These are phyloP conservation scores for Hydractinia echinata DNA, from an alignment of 30 jellyfish, hydroid and myxozoan species.

Conservation along the genomic window DNA sequence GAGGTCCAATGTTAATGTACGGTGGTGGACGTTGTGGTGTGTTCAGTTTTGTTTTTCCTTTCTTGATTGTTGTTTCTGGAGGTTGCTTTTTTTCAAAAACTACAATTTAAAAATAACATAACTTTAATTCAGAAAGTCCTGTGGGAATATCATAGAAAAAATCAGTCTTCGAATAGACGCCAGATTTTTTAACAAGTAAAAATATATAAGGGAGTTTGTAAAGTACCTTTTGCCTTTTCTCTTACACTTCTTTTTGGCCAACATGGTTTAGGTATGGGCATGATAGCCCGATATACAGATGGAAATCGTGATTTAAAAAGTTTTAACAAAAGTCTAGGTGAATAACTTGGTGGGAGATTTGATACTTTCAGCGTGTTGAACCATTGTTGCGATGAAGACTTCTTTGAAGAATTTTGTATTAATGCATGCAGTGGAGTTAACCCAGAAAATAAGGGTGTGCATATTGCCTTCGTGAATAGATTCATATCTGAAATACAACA, in stretches of 20 bases:
- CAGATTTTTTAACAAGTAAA: neutral
- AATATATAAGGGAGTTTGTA: neutral
- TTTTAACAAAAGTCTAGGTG: slow-evolving; percentile 81
- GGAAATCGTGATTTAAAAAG: slow-evolving; percentile 83
- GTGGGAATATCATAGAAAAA: neutral
- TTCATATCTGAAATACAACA: slow-evolving; percentile 29
- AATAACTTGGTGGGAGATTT: slow-evolving; percentile 75
- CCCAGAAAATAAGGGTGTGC: slow-evolving; percentile 66
- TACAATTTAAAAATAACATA: neutral
- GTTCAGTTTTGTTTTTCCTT: neutral
- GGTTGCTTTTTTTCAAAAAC: neutral
- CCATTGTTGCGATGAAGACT: slow-evolving; percentile 49
- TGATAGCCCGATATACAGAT: slow-evolving; percentile 86
- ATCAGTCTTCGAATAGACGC: neutral
- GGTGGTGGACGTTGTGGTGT: slow-evolving; percentile 15
- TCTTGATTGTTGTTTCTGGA: too few relatives aligned
- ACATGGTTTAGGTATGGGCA: slow-evolving; percentile 68
- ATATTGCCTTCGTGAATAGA: slow-evolving; percentile 51
- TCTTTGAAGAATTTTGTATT: slow-evolving; percentile 51
- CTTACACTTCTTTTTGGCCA: slow-evolving; percentile 60
- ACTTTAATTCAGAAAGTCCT: neutral
- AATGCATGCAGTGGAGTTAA: slow-evolving; percentile 78
- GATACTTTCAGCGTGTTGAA: slow-evolving; percentile 61
- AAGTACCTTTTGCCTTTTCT: slow-evolving; percentile 53
- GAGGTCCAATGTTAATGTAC: neutral